A percentile compares a stretch with the other conserved stretches of the same genome.
Evolutionary conservation across 2,888 invertebrate species (phyloP).

Genomic region (Lomographa bimaculata): DNA sequence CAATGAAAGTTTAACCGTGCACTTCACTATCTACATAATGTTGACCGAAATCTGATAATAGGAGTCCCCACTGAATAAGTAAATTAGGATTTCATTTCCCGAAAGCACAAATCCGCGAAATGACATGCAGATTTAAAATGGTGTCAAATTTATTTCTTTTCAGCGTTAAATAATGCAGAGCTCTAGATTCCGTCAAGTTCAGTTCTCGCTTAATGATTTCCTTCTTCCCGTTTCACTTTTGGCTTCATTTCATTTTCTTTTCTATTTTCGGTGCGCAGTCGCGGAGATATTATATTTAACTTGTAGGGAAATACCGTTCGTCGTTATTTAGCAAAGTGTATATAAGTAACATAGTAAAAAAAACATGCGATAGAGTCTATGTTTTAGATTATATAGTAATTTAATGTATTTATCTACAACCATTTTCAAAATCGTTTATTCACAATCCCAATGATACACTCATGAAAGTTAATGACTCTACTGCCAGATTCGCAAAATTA

Average conservation of each 20-base stretch:
- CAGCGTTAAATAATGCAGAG: constrained; percentile 20
- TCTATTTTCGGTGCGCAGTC: constrained; percentile 31
- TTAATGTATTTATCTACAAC: too few species aligned
- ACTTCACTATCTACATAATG: constrained; percentile 1
- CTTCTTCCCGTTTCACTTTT: constrained; percentile 36
- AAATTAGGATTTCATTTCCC: constrained; percentile 11
- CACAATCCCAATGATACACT: too few species aligned
- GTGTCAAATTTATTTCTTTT: constrained; percentile 24
- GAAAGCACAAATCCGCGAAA: constrained; percentile 10
- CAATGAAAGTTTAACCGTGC: constrained; percentile 23
- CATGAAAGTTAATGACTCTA: too few species aligned
- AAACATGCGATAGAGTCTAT: too few species aligned
- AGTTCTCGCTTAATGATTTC: constrained; percentile 36
- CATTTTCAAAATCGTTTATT: too few species aligned
- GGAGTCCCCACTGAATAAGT: constrained; percentile 16
- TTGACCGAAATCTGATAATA: constrained; percentile 15
- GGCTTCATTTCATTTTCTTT: constrained; percentile 30
- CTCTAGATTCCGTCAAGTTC: constrained; percentile 32
- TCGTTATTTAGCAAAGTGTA: too few species aligned
- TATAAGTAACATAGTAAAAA: too few species aligned
- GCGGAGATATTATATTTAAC: constrained; percentile 24
- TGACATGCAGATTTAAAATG: constrained; percentile 18
- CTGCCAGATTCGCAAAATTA: too few species aligned
- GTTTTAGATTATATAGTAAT: too few species aligned
- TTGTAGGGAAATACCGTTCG: too few species aligned